These are phyloP conservation scores for Cololabis saira DNA, from an alignment of 2,113 vertebrate species.

Conservation along the genomic window DNA sequence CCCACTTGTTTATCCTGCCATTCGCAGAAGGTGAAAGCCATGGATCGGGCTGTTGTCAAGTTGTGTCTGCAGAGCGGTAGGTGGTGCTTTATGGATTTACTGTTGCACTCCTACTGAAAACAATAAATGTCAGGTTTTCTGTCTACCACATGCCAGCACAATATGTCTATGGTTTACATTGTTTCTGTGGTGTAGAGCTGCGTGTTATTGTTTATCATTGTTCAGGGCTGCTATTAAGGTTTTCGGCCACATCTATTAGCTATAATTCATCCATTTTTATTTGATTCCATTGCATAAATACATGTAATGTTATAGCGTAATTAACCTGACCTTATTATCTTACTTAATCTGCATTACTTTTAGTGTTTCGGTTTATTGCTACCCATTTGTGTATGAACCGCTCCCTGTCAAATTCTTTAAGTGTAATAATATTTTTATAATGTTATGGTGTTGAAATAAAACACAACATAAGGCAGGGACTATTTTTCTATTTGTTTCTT, in stretches of 20 bases:
- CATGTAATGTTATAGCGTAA: background rate
- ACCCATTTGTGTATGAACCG: background rate
- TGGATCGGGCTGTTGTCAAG: slow-evolving; percentile 47
- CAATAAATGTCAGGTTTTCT: slow-evolving; percentile 48
- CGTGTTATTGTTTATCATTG: background rate
- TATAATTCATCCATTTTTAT: background rate
- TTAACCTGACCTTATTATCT: background rate
- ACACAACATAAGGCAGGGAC: background rate
- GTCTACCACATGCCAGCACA: slow-evolving; percentile 30
- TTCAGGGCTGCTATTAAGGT: background rate
- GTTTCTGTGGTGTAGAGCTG: background rate
- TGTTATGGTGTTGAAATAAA: background rate
- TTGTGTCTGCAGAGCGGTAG: slow-evolving; percentile 49
- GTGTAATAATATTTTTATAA: slow-evolving; percentile 2
- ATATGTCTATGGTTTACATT: background rate
- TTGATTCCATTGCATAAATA: background rate
- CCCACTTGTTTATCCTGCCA: slow-evolving; percentile 39
- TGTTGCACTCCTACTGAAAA: slow-evolving; percentile 44
- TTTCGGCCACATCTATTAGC: background rate
- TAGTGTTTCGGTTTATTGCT: background rate
- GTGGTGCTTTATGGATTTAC: slow-evolving; percentile 57
- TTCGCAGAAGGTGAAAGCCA: slow-evolving; percentile 34
- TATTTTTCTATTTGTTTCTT: slow-evolving; percentile 1
- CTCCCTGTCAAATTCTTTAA: background rate
- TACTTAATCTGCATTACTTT: background rate